Conservation (phyloP, 1,140 invertebrate species). For the Bursaphelenchus mucronatus region DNA sequence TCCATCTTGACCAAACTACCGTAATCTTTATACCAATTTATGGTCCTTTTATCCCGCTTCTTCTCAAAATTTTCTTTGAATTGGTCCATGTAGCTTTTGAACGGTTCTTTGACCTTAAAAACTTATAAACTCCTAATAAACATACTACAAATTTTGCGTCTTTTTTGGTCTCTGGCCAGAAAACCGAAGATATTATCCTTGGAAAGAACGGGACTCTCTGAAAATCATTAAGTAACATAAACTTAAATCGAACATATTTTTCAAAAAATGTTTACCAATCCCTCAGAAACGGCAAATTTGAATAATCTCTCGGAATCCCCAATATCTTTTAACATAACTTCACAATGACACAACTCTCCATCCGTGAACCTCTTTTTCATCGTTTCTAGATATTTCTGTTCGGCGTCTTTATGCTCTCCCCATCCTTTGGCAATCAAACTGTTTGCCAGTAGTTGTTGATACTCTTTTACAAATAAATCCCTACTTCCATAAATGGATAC, state of each 20-base stretch:
- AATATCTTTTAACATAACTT: constrained; percentile 97
- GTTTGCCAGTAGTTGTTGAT: constrained; percentile 86
- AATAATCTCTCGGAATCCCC: constrained; percentile 77
- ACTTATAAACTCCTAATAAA: constrained; percentile 5
- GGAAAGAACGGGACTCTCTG: constrained; percentile 67
- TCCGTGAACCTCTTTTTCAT: constrained; percentile 91
- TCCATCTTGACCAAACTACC: constrained; percentile 67
- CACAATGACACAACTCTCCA: constrained; percentile 87
- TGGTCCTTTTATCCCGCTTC: constrained; percentile 78
- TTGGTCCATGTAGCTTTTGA: constrained; percentile 75
- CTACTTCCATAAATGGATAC: constrained; percentile 98
- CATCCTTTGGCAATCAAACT: constrained; percentile 77
- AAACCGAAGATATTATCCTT: constrained; percentile 91
- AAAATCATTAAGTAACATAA: constrained; percentile 10
- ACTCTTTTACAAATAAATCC: constrained; percentile 96
- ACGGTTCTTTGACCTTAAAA: constrained; percentile 70
- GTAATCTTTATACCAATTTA: constrained; percentile 70
- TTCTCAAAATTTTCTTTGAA: constrained; percentile 89
- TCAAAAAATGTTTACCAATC: constrained; percentile 15
- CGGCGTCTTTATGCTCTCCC: constrained; percentile 72
- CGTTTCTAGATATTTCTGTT: constrained; percentile 88
- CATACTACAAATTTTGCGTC: constrained; percentile 67
- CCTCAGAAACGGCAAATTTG: constrained; percentile 58
- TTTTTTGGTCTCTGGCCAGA: constrained; percentile 94
- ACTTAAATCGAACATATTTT: constrained; percentile 48